These are phyloP conservation scores for Lithophane semibrunnea DNA, from an alignment of 2,888 invertebrate genomes.

Conservation along the genomic window DNA sequence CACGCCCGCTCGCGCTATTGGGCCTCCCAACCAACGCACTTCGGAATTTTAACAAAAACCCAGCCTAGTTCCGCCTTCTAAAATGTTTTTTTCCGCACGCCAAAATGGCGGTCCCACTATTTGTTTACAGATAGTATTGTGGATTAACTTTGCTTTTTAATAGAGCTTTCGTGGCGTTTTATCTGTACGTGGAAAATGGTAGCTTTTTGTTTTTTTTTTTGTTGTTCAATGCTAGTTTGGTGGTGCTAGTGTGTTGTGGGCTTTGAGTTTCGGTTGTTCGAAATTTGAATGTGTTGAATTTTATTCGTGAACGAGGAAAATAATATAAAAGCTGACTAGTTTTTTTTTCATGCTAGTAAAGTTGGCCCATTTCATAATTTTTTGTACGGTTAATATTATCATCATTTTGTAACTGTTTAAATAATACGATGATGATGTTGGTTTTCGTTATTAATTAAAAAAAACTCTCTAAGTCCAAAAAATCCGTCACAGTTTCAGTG, in stretches of 20 bases:
- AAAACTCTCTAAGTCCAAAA: background rate
- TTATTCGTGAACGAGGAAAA: conserved; percentile 18
- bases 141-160: conserved; percentile 60
- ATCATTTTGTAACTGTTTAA: background rate
- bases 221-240: conserved; percentile 35
- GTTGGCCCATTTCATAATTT: background rate
- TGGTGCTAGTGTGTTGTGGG: conserved; percentile 35
- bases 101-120: conserved; percentile 89
- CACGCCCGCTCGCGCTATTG: conserved; percentile 89
- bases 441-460: background rate
- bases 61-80: conserved; percentile 90
- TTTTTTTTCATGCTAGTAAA: background rate
- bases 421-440: background rate
- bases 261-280: conserved; percentile 51
- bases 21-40: conserved; percentile 80
- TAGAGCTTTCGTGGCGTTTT: conserved; percentile 54
- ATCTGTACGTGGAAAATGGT: conserved; percentile 50
- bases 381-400: background rate
- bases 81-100: conserved; percentile 88
- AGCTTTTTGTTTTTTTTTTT: conserved; percentile 22
- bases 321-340: background rate
- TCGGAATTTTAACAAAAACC: conserved; percentile 89
- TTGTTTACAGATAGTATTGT: conserved; percentile 72
- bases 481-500: background rate
- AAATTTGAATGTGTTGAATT: conserved; percentile 48